Evolutionary conservation across 1,140 invertebrate genomes (phyloP).

Genomic region (Drosophila obscura): DNA sequence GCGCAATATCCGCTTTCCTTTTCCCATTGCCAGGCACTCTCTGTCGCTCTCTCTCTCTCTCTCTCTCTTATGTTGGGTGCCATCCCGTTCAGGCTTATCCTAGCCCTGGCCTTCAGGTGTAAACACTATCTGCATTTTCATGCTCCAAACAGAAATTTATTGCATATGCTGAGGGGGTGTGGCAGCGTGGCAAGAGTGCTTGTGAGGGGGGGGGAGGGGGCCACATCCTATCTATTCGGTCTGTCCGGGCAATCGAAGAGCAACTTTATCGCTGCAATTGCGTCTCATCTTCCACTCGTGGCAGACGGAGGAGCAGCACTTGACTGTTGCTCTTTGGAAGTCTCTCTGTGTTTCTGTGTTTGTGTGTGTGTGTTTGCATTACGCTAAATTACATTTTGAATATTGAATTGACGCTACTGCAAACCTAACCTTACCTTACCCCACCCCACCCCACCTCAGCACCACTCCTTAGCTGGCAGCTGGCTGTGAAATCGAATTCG

Average conservation of each 20-base stretch:
- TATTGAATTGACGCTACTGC: slow-evolving; percentile 69
- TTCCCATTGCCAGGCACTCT: neutral
- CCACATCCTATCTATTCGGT: slow-evolving; percentile 42
- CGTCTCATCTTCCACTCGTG: slow-evolving; percentile 59
- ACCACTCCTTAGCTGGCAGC: slow-evolving; percentile 4
- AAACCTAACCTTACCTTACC: slow-evolving; percentile 27
- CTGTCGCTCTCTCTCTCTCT: neutral
- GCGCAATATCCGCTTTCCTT: slow-evolving; percentile 57
- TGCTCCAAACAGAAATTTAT: slow-evolving; percentile 61
- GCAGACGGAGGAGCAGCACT: slow-evolving; percentile 13
- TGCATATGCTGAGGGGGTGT: slow-evolving; percentile 12
- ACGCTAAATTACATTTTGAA: slow-evolving; percentile 83
- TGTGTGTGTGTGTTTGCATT: slow-evolving; percentile 62
- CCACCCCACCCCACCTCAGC: too few species aligned
- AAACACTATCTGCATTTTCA: slow-evolving; percentile 72
- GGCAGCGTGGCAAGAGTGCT: neutral
- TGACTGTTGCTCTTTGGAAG: slow-evolving; percentile 22
- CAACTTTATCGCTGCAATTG: slow-evolving; percentile 74
- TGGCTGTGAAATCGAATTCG: slow-evolving; percentile 53
- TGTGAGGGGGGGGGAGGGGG: neutral
- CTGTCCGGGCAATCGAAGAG: slow-evolving; percentile 48
- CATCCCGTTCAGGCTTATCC: too few species aligned
- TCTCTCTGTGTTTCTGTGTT: slow-evolving; percentile 1
- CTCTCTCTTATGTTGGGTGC: too few species aligned
- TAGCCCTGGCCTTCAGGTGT: slow-evolving; percentile 62